Evolutionary conservation across 2,797 vertebrate genomes (phyloP), one percentile per base, ranked within the genome.

Genomic region (Ispidina picta): DNA sequence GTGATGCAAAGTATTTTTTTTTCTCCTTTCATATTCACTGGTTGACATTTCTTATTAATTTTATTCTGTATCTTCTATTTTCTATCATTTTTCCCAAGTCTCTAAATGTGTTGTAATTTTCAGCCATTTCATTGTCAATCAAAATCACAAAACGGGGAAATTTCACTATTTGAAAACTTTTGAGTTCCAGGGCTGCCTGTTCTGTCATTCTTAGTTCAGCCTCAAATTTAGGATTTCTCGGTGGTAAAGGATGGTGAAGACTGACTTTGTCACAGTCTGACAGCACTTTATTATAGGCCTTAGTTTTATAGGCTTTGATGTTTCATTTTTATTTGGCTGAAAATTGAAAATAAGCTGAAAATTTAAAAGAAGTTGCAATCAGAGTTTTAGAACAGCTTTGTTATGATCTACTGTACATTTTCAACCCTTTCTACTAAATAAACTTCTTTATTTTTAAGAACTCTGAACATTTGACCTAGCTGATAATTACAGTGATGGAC

Each of bases 221-320:
- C 73, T 88, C 70, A 89, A 66, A 94, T 93, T 94, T 92, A 94
- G 88, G 90, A 90, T 91, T 82, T 91, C 86, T 92, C 90, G 72
- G 86, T 66, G 65, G 81, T 91, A 91, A 76, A 95, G 89, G 86
- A 89, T 69, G 81, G 78, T 92, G 91, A 88, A 90, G 39, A 37
- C 39, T 94, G 81, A 91, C 92, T 94, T 95, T 91, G 73, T 87
- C 90, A 88, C 88, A 92, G 72, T 84, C 91, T 95, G 94, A 89
- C 88, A 93, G 69, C 59, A 49, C 69, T 91, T 92, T 86, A 90
- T 88, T 88, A 83, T 52, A 46, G 65, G 58, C 19, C 75, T 91
- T 77, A 69, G 69, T 58, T 87, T 92, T 90, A 92, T 51, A 54
- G 41, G 55, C 72, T 95, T 92, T 88, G 54, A 88, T 74, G 71